Evolutionary conservation across 2,888 invertebrate species (phyloP), one percentile per base, ranked within the genome.

Genomic region (Panorpa germanica): DNA sequence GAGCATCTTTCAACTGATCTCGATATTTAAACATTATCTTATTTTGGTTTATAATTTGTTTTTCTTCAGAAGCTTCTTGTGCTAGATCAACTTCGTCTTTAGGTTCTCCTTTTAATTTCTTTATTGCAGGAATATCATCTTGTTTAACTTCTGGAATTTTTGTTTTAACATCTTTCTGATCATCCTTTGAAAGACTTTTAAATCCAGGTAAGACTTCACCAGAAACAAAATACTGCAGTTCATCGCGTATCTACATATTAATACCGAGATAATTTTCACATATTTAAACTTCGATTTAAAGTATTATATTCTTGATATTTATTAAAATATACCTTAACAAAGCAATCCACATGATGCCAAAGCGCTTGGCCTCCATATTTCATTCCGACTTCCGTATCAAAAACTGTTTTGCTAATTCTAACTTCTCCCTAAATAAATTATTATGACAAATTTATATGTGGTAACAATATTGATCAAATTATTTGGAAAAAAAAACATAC

Each of bases 331-430:
- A 52, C 42, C 44, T 81, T 71, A 1, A 68, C 72, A 57, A 95
- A 95, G 48, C 95, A 95, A 35, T 80, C 75, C 3, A 88, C 52
- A 53, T 95, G 95, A 51, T 93, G 75, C 93, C 93, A 95, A 29
- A 73, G 57, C 33, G 83, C 71, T 43, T 77, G 66, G 0, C 86
- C 88, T 0, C 88, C 88, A 51, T 70, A 85, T 48, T 71, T 71
- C 44, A 64, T 68, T 0, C 80, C 85, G 12, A 77, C 59, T 42
- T 82, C 81, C 27, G 72, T 71, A 34, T 86, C 81, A 52, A 61
- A 88, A 40, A 85, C 83, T 38, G 80, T 78, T 52, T 85, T 90
- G 2, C 78, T 71, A 27, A 91, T 60, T 26, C 88, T 63, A 3
- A 88, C 55, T 43, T 66, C 69, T 48, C 62, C 69, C 68, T 80